A percentile compares a stretch with the other conserved stretches of the same genome.
Conservation (phyloP, 2,113 vertebrate species). For the Pseudorhombus dupliciocellatus region DNA sequence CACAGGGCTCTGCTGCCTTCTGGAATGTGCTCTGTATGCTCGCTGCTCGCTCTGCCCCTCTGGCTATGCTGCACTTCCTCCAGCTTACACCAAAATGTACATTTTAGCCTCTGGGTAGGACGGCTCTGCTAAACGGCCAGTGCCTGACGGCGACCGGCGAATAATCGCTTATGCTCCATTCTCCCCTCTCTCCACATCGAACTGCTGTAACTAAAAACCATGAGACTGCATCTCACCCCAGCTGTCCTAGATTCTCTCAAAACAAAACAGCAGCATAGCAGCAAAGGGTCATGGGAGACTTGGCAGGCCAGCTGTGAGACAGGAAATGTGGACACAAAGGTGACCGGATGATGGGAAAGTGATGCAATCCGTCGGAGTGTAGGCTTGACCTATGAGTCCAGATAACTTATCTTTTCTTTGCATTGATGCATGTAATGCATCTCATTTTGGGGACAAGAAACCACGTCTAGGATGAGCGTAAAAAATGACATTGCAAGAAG, state of each 20-base stretch:
- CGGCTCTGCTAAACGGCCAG: conserved; percentile 21
- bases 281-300: conserved; percentile 79
- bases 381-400: conserved; percentile 45
- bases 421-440: conserved; percentile 41
- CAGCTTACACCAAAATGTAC: conserved; percentile 60
- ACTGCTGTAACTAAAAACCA: conserved; percentile 41
- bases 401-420: conserved; percentile 51
- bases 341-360: conserved; percentile 75
- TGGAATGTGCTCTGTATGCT: conserved; percentile 78
- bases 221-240: conserved; percentile 61
- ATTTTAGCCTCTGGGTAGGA: conserved; percentile 45
- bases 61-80: conserved; percentile 67
- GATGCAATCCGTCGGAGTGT: conserved; percentile 68
- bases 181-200: background rate
- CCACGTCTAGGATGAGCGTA: background rate
- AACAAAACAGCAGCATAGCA: conserved; percentile 69
- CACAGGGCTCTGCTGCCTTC: conserved; percentile 75
- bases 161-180: conserved; percentile 12
- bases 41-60: conserved; percentile 67
- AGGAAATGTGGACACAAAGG: conserved; percentile 75
- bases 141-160: background rate
- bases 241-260: conserved; percentile 70
- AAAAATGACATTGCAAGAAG: background rate
- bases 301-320: conserved; percentile 76
- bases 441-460: conserved; percentile 23